Evolutionary conservation across 2,888 invertebrate species (phyloP).

Genomic region (Epiblema foenella): DNA sequence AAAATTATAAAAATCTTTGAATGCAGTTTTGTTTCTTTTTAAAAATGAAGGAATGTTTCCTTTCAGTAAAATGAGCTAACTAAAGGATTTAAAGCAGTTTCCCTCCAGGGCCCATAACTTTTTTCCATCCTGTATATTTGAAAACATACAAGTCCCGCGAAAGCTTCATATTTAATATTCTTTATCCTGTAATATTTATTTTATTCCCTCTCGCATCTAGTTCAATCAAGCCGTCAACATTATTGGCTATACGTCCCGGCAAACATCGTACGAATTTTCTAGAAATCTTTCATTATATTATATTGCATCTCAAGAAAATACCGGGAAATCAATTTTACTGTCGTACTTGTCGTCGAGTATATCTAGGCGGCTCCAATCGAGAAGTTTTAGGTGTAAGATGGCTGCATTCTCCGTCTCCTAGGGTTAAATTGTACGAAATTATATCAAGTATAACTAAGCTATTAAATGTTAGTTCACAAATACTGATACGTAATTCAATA

Average conservation of each 20-base stretch:
- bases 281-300: constrained; percentile 41
- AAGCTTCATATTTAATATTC: not conserved
- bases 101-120: too few species aligned
- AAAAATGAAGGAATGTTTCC: too few species aligned
- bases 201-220: constrained; percentile 6
- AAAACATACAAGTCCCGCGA: too few species aligned
- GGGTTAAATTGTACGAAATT: constrained; percentile 8
- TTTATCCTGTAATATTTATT: not conserved
- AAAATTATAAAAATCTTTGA: too few species aligned
- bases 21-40: too few species aligned
- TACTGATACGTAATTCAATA: too few species aligned
- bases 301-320: constrained; percentile 47
- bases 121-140: too few species aligned
- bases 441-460: not conserved
- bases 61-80: too few species aligned
- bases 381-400: constrained; percentile 50
- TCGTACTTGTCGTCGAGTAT: constrained; percentile 56
- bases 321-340: constrained; percentile 73
- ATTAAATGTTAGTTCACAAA: too few species aligned
- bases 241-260: constrained; percentile 13
- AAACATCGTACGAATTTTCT: constrained; percentile 28
- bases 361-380: constrained; percentile 51
- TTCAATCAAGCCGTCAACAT: constrained; percentile 9
- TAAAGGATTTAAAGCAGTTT: too few species aligned
- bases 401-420: constrained; percentile 50